phyloP scores from a whole-genome alignment of 1,140 invertebrate species.

The Eurosta solidaginis region DNA sequence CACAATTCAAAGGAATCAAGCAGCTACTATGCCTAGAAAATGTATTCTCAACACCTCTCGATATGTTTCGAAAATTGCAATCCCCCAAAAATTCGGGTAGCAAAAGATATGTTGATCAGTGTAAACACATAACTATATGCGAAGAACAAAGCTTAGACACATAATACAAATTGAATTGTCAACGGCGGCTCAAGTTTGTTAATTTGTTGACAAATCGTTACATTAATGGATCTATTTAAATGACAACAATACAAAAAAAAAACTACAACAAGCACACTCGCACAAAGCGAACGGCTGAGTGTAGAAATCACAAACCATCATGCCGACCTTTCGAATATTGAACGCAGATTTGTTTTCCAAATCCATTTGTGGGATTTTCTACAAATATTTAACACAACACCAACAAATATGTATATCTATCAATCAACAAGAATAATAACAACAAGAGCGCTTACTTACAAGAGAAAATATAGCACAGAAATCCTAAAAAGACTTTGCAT shows the following conservation, averaged over 20 bases:
- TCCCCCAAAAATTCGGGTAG: not conserved
- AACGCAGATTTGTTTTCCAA: conserved; percentile 1
- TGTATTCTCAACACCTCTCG: no score
- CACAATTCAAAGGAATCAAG: no score
- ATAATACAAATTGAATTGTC: conserved; percentile 20
- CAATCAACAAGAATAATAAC: conserved; percentile 1
- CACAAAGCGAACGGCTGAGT: not conserved
- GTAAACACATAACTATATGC: no score
- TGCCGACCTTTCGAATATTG: not conserved
- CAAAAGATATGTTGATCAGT: not conserved
- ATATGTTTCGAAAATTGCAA: no score
- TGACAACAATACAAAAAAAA: not conserved
- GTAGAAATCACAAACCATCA: not conserved
- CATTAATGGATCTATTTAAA: conserved; percentile 7
- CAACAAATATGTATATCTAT: not conserved
- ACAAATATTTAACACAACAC: conserved; percentile 19
- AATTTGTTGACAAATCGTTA: conserved; percentile 28
- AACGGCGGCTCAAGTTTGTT: not conserved
- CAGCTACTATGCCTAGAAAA: no score
- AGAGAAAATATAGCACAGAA: no score
- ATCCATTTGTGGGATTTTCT: conserved; percentile 28
- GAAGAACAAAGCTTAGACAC: not conserved
- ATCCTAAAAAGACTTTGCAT: not conserved
- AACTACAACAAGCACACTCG: not conserved
- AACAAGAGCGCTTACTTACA: not conserved